Percentiles rank a stretch among this genome's conserved stretches.
Conservation (phyloP, 2,797 vertebrate species). For the Paratrypauchen microcephalus region DNA sequence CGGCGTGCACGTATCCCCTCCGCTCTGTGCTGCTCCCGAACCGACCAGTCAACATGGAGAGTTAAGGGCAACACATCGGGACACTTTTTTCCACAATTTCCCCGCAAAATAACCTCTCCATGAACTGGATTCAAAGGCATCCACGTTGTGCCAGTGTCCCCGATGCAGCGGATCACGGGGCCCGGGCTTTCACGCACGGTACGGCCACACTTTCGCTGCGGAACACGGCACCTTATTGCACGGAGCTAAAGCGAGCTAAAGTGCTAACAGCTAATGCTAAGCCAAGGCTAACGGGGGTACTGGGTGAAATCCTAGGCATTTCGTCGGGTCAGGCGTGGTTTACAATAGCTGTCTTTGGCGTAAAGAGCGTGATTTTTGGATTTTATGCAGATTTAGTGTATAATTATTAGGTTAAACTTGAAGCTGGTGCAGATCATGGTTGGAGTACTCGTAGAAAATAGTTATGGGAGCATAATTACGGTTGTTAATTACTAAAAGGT, state of each 20-base stretch:
- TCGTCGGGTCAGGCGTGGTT: conserved; percentile 1
- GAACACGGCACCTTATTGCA: conserved; percentile 63
- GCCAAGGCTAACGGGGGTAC: conserved; percentile 29
- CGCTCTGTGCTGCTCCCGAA: conserved; percentile 63
- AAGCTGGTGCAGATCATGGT: background rate
- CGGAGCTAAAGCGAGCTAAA: conserved; percentile 52
- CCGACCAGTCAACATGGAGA: conserved; percentile 74
- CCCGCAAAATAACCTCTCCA: conserved; percentile 60
- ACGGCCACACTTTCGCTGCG: conserved; percentile 61
- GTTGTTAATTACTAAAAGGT: too few relatives aligned
- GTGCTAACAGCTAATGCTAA: conserved; percentile 55
- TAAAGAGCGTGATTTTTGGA: background rate
- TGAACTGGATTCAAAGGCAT: conserved; percentile 67
- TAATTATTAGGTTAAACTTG: background rate
- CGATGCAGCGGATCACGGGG: conserved; percentile 75
- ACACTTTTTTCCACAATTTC: conserved; percentile 60
- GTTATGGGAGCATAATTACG: background rate
- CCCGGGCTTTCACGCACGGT: conserved; percentile 75
- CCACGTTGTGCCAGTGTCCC: conserved; percentile 70
- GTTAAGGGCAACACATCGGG: conserved; percentile 67
- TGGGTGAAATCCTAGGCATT: background rate
- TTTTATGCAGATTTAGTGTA: background rate
- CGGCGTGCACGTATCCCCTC: conserved; percentile 62
- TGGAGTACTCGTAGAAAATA: background rate
- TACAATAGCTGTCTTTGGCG: background rate